phyloP scores from a whole-genome alignment of 2,888 invertebrate genomes.

The Trichopoda pennipes region DNA sequence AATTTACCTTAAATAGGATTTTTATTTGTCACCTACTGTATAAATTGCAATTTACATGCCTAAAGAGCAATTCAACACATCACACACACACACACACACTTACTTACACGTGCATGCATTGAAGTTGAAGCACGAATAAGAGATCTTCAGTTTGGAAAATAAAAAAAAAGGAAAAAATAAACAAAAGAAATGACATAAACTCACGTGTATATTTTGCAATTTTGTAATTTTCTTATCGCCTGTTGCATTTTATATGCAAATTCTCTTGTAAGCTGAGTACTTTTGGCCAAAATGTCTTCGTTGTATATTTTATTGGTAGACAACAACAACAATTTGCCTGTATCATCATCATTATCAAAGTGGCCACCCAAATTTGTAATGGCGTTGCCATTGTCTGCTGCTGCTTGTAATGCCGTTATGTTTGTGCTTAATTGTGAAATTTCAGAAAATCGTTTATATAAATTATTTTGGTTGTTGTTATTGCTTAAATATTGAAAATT shows the following conservation, averaged over 20 bases:
- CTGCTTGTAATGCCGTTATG: constrained; percentile 19
- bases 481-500: constrained; percentile 30
- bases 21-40: constrained; percentile 37
- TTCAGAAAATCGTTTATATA: constrained; percentile 38
- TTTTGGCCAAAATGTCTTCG: constrained; percentile 73
- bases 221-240: constrained; percentile 73
- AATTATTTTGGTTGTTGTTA: constrained; percentile 26
- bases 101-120: neutral
- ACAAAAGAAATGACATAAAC: constrained; percentile 65
- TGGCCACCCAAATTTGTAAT: constrained; percentile 58
- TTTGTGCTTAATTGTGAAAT: constrained; percentile 35
- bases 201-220: constrained; percentile 79
- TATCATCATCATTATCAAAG: constrained; percentile 69
- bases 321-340: constrained; percentile 16
- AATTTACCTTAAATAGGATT: neutral
- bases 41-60: neutral
- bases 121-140: constrained; percentile 2
- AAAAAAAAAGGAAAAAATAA: neutral
- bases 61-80: neutral
- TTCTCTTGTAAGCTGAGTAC: constrained; percentile 77
- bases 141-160: constrained; percentile 5
- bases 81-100: neutral
- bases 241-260: constrained; percentile 72
- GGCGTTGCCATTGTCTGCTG: constrained; percentile 29
- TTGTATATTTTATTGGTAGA: constrained; percentile 36